Evolutionary conservation across 1,140 invertebrate species (phyloP).

Genomic region (Euwallacea fornicatus): DNA sequence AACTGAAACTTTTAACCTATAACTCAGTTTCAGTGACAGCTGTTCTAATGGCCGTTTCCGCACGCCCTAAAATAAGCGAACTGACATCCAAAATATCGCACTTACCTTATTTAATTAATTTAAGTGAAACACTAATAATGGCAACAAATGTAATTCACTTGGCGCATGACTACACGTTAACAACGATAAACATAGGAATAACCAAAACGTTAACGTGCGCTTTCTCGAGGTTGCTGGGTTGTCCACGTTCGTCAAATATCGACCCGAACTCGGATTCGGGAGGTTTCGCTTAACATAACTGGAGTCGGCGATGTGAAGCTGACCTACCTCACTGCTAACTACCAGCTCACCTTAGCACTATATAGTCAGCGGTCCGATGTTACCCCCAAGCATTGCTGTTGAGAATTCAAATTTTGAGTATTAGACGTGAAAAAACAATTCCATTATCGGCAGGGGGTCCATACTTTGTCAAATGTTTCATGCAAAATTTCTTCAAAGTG

Average conservation of each 20-base stretch:
- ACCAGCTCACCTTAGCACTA: background rate
- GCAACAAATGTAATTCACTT: background rate
- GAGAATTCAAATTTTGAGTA: no score
- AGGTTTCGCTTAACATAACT: constrained; percentile 1
- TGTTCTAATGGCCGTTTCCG: no score
- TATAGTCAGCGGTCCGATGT: constrained; percentile 5
- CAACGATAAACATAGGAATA: constrained; percentile 12
- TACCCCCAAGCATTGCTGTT: background rate
- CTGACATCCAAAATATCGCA: background rate
- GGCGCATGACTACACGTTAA: constrained; percentile 19
- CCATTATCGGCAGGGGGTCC: no score
- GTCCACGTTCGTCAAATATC: constrained; percentile 3
- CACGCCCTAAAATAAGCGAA: no score
- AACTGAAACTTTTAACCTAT: no score
- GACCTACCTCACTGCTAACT: constrained; percentile 10
- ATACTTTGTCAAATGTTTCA: no score
- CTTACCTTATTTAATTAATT: constrained; percentile 7
- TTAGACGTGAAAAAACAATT: no score
- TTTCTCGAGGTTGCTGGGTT: background rate
- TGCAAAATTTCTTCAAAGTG: no score
- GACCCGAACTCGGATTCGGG: constrained; percentile 10
- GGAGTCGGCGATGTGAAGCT: constrained; percentile 5
- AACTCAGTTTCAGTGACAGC: no score
- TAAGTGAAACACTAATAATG: constrained; percentile 5
- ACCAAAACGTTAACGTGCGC: constrained; percentile 1